Evolutionary conservation across 2,113 vertebrate genomes (phyloP).

Genomic region (Macrotus californicus): DNA sequence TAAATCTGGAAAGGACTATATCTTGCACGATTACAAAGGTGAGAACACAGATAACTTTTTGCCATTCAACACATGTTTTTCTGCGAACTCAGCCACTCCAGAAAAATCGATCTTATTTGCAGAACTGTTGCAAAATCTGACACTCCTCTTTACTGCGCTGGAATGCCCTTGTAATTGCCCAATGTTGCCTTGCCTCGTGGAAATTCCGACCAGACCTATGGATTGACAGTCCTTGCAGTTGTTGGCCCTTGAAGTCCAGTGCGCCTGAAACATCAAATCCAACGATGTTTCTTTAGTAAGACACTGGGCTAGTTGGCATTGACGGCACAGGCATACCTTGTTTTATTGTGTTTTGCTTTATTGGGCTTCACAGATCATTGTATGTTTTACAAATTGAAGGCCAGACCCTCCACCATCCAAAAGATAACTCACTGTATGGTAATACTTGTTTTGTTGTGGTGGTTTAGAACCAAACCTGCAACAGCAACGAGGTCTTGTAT

Average conservation of each 20-base stretch:
- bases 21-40: slow-evolving; percentile 4
- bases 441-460: neutral
- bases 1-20: neutral
- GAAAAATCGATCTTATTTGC: slow-evolving; percentile 65
- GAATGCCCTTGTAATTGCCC: slow-evolving; percentile 59
- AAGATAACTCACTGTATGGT: neutral
- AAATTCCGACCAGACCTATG: slow-evolving; percentile 66
- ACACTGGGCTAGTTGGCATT: neutral
- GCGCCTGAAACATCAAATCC: slow-evolving; percentile 42
- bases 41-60: slow-evolving; percentile 24
- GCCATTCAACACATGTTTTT: slow-evolving; percentile 48
- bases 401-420: neutral
- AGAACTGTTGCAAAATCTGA: slow-evolving; percentile 65
- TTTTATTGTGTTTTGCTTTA: neutral
- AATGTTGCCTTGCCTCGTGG: slow-evolving; percentile 54
- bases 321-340: neutral
- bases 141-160: slow-evolving; percentile 41
- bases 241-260: slow-evolving; percentile 43
- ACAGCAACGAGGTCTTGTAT: neutral
- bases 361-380: neutral
- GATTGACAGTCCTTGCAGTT: slow-evolving; percentile 53
- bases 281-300: slow-evolving; percentile 5
- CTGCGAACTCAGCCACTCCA: slow-evolving; percentile 24
- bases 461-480: neutral
- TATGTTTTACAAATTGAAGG: neutral